These are phyloP conservation scores for Montipora foliosa DNA, from an alignment of 64 coral and sea anemone genomes.

Conservation along the genomic window DNA sequence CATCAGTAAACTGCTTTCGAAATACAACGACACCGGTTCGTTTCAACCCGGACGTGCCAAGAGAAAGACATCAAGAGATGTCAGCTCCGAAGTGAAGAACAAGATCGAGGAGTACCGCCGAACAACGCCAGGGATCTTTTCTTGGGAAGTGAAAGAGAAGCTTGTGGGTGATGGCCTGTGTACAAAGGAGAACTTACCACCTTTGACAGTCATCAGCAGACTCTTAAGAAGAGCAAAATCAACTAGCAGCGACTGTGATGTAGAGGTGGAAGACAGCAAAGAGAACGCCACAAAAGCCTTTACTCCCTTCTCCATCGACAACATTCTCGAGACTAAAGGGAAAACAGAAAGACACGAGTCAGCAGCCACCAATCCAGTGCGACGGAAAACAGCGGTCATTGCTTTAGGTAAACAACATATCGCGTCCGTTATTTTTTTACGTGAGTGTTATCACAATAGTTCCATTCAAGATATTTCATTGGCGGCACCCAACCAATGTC, in stretches of 20 bases:
- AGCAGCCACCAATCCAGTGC: not conserved
- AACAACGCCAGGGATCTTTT: slow-evolving; percentile 65
- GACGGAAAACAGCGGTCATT: not conserved
- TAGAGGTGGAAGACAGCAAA: slow-evolving; percentile 14
- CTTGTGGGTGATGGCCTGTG: slow-evolving; percentile 63
- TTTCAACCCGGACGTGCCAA: slow-evolving; percentile 63
- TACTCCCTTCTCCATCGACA: slow-evolving; percentile 39
- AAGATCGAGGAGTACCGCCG: slow-evolving; percentile 66
- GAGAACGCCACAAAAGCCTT: slow-evolving; percentile 13
- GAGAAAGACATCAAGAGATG: slow-evolving; percentile 63
- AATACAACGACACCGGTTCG: slow-evolving; percentile 92
- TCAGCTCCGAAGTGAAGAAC: slow-evolving; percentile 55
- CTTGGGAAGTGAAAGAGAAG: slow-evolving; percentile 80
- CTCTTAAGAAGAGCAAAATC: slow-evolving; percentile 46
- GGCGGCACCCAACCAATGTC: too few species aligned
- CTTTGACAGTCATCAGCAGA: slow-evolving; percentile 74
- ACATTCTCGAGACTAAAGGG: slow-evolving; percentile 18
- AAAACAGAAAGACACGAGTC: slow-evolving; percentile 7
- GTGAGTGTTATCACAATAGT: not conserved
- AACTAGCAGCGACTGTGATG: slow-evolving; percentile 13
- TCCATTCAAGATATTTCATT: not conserved
- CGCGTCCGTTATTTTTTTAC: not conserved
- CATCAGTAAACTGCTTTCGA: slow-evolving; percentile 86
- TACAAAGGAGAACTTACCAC: slow-evolving; percentile 62
- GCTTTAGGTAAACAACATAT: slow-evolving; percentile 11